Evolutionary conservation across 2,888 invertebrate genomes (phyloP).

Genomic region (Bombylius discolor): DNA sequence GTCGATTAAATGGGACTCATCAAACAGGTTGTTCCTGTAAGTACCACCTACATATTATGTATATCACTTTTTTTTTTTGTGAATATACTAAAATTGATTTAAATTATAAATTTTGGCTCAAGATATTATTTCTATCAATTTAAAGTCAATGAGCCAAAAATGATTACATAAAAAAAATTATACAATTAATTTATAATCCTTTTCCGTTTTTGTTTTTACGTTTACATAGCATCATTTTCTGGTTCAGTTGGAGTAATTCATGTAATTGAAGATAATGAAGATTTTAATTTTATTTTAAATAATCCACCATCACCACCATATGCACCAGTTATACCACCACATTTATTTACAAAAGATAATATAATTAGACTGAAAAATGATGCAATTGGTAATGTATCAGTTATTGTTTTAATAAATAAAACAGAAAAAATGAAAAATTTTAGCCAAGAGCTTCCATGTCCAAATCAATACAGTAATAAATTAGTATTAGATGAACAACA

Average conservation of each 20-base stretch:
- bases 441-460: constrained; percentile 63
- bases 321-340: constrained; percentile 55
- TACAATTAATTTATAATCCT: background rate
- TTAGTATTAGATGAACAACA: constrained; percentile 33
- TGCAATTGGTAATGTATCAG: constrained; percentile 45
- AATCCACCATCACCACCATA: constrained; percentile 70
- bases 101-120: background rate
- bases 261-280: constrained; percentile 47
- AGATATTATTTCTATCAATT: background rate
- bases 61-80: too few relatives aligned
- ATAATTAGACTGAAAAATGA: constrained; percentile 42
- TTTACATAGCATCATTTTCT: constrained; percentile 36
- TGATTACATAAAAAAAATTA: background rate
- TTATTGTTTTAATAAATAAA: constrained; percentile 44
- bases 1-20: constrained; percentile 86
- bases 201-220: background rate
- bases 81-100: background rate
- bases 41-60: constrained; percentile 26
- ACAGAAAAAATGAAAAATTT: constrained; percentile 31
- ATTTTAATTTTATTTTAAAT: constrained; percentile 58
- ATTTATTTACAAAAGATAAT: constrained; percentile 45
- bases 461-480: constrained; percentile 56
- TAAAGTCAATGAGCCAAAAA: background rate
- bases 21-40: constrained; percentile 91
- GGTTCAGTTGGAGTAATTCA: constrained; percentile 82